Conservation (phyloP, 2,113 vertebrate genomes). For the Xenopus tropicalis region DNA sequence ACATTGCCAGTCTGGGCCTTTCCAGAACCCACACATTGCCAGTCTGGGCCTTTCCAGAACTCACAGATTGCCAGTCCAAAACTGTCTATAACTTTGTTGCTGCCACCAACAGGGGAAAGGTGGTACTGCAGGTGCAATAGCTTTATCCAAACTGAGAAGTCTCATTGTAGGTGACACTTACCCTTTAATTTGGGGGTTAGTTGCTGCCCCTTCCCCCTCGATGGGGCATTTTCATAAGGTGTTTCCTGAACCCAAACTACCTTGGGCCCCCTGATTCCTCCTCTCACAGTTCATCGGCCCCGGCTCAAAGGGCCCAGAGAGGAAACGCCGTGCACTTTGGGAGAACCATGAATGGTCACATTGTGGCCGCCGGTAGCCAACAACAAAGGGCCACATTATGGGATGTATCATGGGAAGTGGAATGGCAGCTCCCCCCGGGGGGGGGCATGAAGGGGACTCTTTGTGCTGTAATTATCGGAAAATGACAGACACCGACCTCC, state of each 20-base stretch:
- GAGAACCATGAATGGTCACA: constrained; percentile 25
- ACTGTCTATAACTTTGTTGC: no score
- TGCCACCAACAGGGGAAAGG: no score
- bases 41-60: no score
- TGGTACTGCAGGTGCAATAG: no score
- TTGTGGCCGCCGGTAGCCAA: neutral
- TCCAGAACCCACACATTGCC: no score
- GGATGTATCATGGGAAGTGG: constrained; percentile 11
- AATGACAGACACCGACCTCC: constrained; percentile 28
- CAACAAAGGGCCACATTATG: constrained; percentile 25
- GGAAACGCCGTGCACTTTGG: constrained; percentile 1
- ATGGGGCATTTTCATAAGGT: no score
- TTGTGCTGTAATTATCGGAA: neutral
- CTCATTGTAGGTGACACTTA: no score
- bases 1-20: no score
- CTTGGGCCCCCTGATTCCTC: neutral
- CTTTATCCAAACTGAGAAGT: no score
- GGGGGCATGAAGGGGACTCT: neutral
- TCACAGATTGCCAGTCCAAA: no score
- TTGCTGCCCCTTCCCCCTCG: no score
- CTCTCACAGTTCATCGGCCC: neutral
- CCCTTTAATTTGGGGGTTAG: no score
- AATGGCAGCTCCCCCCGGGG: constrained; percentile 9
- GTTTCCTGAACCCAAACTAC: neutral
- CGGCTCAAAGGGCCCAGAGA: neutral